A percentile compares a stretch with the other conserved stretches of the same genome.
phyloP scores from a whole-genome alignment of 2,888 invertebrate genomes.

The Ormyrus rosae region DNA sequence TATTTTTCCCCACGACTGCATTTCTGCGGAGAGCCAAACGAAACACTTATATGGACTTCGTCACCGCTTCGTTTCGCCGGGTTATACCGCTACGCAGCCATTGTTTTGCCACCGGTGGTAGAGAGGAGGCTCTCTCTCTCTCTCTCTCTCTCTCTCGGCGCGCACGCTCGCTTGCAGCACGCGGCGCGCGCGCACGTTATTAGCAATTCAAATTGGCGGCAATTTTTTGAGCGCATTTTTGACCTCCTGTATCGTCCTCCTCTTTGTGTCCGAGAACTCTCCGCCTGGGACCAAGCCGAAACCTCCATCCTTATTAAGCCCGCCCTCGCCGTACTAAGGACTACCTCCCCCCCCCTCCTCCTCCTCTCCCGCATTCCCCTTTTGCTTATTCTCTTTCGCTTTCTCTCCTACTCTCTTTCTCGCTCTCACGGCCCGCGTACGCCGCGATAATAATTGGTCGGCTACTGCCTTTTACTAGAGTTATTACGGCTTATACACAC shows the following conservation, averaged over 20 bases:
- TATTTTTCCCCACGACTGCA: conserved; percentile 72
- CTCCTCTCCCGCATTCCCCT: conserved; percentile 11
- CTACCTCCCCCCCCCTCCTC: conserved; percentile 32
- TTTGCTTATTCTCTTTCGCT: conserved; percentile 39
- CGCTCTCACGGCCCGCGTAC: conserved; percentile 46
- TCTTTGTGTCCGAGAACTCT: conserved; percentile 63
- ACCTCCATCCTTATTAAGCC: conserved; percentile 74
- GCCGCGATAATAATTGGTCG: conserved; percentile 52
- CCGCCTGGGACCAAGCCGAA: conserved; percentile 67
- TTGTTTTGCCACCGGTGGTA: conserved; percentile 74
- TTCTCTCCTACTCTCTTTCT: conserved; percentile 39
- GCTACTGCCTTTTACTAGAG: conserved; percentile 44
- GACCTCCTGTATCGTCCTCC: conserved; percentile 75
- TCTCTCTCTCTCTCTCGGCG: not conserved
- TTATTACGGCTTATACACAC: conserved; percentile 36
- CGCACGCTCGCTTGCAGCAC: conserved; percentile 51
- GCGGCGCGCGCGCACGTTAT: conserved; percentile 68
- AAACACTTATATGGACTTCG: conserved; percentile 75
- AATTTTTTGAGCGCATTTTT: conserved; percentile 76
- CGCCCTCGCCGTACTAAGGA: conserved; percentile 75
- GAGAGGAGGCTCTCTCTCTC: conserved; percentile 53
- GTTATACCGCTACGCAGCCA: conserved; percentile 73
- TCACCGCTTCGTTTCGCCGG: conserved; percentile 72
- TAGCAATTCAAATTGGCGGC: conserved; percentile 77
- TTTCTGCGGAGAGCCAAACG: conserved; percentile 72